Evolutionary conservation across 2,888 invertebrate genomes (phyloP).

Genomic region (Spicauda simplicius): DNA sequence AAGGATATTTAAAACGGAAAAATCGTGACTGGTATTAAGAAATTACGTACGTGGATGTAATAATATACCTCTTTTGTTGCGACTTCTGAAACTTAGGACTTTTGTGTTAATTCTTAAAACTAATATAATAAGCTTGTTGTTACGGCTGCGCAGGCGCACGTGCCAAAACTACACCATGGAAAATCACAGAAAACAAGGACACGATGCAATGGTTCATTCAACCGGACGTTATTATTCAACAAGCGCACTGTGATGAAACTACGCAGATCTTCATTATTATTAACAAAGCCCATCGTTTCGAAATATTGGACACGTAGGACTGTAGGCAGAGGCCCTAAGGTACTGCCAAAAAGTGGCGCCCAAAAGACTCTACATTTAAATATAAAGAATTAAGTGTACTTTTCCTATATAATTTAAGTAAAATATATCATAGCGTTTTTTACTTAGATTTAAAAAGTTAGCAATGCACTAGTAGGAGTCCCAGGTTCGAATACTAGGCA

Average conservation of each 20-base stretch:
- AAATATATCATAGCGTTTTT: too few species aligned
- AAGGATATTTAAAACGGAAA: too few species aligned
- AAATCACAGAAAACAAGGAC: slow-evolving; percentile 85
- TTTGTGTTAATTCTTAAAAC: not conserved
- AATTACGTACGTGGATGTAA: too few species aligned
- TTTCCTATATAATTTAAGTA: not conserved
- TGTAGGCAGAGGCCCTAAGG: slow-evolving; percentile 22
- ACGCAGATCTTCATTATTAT: slow-evolving; percentile 72
- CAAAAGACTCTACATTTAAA: not conserved
- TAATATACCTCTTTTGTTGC: too few species aligned
- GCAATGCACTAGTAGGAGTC: too few species aligned
- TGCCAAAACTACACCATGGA: slow-evolving; percentile 67
- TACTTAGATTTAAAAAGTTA: too few species aligned
- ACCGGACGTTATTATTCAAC: slow-evolving; percentile 83
- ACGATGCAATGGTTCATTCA: slow-evolving; percentile 83
- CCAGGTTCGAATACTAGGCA: too few species aligned
- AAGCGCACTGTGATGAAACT: slow-evolving; percentile 80
- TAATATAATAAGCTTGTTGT: not conserved
- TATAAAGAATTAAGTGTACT: not conserved
- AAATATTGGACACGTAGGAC: slow-evolving; percentile 67
- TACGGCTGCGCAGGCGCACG: slow-evolving; percentile 55
- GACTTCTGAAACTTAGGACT: too few species aligned
- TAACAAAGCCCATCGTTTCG: slow-evolving; percentile 75
- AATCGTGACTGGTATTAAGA: too few species aligned
- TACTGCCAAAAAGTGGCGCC: slow-evolving; percentile 55